Evolutionary conservation across 2,113 vertebrate species (phyloP).

Genomic region (Mesocricetus auratus): DNA sequence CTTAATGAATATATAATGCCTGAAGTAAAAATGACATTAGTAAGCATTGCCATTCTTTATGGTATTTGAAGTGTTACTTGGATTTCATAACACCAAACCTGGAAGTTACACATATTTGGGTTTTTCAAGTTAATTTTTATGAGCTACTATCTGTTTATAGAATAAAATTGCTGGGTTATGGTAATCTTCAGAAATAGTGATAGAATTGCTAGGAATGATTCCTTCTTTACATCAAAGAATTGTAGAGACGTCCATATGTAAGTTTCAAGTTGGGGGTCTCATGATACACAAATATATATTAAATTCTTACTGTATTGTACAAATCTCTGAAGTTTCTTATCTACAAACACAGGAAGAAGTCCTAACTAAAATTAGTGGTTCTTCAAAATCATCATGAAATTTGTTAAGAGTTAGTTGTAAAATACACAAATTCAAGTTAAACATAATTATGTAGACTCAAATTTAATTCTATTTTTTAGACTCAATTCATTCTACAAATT

Average conservation of each 20-base stretch:
- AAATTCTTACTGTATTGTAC: slow-evolving; percentile 18
- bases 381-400: slow-evolving; percentile 25
- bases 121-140: neutral
- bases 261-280: slow-evolving; percentile 26
- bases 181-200: neutral
- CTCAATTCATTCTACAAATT: slow-evolving; percentile 26
- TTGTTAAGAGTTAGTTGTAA: slow-evolving; percentile 43
- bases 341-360: slow-evolving; percentile 30
- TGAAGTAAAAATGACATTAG: neutral
- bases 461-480: neutral
- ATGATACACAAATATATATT: neutral
- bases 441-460: slow-evolving; percentile 52
- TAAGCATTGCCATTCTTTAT: slow-evolving; percentile 27
- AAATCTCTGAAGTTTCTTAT: slow-evolving; percentile 34
- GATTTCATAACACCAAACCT: neutral
- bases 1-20: neutral
- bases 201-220: neutral
- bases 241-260: slow-evolving; percentile 8
- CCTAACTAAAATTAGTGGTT: neutral
- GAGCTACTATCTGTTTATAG: neutral
- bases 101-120: neutral
- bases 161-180: slow-evolving; percentile 38
- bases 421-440: slow-evolving; percentile 47
- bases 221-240: neutral
- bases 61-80: neutral